Conservation (phyloP, 2,888 invertebrate species). For the Cerastis leucographa region DNA sequence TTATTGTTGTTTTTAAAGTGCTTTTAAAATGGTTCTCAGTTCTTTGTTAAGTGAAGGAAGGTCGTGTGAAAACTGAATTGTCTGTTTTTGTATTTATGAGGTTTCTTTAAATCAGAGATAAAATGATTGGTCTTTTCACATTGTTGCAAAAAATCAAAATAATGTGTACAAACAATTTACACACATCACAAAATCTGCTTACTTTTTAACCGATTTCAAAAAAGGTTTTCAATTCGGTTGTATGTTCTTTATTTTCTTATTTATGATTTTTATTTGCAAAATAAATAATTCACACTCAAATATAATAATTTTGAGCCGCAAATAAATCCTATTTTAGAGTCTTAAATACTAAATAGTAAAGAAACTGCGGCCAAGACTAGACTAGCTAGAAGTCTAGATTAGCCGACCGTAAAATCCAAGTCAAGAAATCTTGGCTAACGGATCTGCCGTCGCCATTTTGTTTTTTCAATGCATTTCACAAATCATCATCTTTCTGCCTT, state of each 20-base stretch:
- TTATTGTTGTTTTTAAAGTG: slow-evolving; percentile 20
- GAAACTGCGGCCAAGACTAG: background rate
- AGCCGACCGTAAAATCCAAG: no score
- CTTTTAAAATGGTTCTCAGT: slow-evolving; percentile 23
- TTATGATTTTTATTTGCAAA: background rate
- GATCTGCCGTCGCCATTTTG: background rate
- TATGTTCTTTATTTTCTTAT: background rate
- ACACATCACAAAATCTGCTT: background rate
- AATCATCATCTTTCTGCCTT: no score
- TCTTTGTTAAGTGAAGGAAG: slow-evolving; percentile 12
- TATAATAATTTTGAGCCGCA: background rate
- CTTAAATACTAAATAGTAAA: background rate
- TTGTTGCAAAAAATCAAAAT: background rate
- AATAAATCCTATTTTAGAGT: background rate
- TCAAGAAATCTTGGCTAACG: background rate
- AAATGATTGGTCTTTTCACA: background rate
- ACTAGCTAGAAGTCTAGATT: no score
- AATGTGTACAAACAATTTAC: background rate
- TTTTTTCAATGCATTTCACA: background rate
- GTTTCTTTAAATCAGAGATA: background rate
- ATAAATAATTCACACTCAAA: background rate
- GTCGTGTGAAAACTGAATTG: background rate
- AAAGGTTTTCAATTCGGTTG: no score
- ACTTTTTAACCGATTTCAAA: background rate
- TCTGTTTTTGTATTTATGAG: background rate